Conservation (phyloP, 2,888 invertebrate species). For the Orthosia gracilis region DNA sequence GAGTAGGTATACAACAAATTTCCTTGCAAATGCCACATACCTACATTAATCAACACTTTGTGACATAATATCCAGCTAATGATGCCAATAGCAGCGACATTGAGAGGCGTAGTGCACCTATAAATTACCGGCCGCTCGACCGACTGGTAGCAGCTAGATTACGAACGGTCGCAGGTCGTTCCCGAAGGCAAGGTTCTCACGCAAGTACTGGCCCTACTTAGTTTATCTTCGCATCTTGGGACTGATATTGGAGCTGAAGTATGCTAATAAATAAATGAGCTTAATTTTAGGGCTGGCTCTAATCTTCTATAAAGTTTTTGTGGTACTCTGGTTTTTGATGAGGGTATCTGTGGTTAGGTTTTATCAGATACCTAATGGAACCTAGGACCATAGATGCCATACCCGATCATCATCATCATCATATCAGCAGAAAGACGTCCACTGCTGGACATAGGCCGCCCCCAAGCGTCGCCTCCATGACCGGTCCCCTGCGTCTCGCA, state of each 20-base stretch:
- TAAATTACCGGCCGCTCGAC: slow-evolving; percentile 48
- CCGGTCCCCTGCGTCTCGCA: too few species aligned
- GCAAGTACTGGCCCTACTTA: slow-evolving; percentile 48
- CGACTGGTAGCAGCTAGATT: slow-evolving; percentile 44
- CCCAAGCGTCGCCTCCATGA: too few species aligned
- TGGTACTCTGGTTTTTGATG: not conserved
- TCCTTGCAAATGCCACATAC: not conserved
- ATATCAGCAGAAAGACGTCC: too few species aligned
- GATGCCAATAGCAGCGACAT: slow-evolving; percentile 45
- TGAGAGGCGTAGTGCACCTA: slow-evolving; percentile 39
- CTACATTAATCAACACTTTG: slow-evolving; percentile 28
- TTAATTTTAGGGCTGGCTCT: slow-evolving; percentile 28
- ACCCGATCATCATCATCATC: too few species aligned
- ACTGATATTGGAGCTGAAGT: slow-evolving; percentile 48
- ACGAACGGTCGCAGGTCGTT: slow-evolving; percentile 53
- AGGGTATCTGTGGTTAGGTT: too few species aligned
- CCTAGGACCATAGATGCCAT: too few species aligned
- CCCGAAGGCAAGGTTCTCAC: slow-evolving; percentile 48
- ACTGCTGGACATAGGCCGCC: too few species aligned
- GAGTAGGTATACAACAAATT: not conserved
- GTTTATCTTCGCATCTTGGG: slow-evolving; percentile 54
- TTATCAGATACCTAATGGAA: too few species aligned
- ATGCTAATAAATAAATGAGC: slow-evolving; percentile 45
- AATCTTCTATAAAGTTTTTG: not conserved
- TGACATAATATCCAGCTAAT: slow-evolving; percentile 46